Evolutionary conservation across 2,113 vertebrate genomes (phyloP).

Genomic region (Tiliqua scincoides): DNA sequence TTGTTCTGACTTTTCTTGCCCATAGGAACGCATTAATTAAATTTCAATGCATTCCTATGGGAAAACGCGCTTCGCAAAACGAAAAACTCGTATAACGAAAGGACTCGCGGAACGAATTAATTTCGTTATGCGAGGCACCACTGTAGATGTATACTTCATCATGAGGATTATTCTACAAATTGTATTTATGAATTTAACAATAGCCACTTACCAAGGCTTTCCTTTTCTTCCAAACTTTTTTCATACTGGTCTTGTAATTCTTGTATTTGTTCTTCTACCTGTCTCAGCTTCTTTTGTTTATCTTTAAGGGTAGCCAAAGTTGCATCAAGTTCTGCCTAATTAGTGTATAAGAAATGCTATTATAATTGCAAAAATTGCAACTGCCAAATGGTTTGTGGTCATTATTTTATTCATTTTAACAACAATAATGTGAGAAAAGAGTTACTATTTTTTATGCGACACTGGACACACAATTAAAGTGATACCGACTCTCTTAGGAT

Average conservation of each 20-base stretch:
- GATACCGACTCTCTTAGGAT: background rate
- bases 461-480: background rate
- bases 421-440: background rate
- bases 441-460: background rate
- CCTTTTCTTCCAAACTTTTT: conserved; percentile 81
- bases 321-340: conserved; percentile 81
- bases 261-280: conserved; percentile 81
- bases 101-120: too few relatives aligned
- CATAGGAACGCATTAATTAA: too few relatives aligned
- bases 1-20: too few relatives aligned
- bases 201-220: conserved; percentile 75
- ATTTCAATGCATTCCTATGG: too few relatives aligned
- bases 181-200: background rate
- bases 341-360: background rate
- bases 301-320: conserved; percentile 81
- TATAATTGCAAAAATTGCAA: background rate
- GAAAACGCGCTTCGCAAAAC: too few relatives aligned
- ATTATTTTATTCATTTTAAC: background rate
- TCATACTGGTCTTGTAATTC: conserved; percentile 82
- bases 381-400: background rate
- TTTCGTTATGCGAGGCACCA: too few relatives aligned
- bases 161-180: background rate
- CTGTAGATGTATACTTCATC: too few relatives aligned
- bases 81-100: too few relatives aligned
- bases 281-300: conserved; percentile 79